These are phyloP conservation scores for Mola mola DNA, from an alignment of 2,113 vertebrate genomes.

Conservation along the genomic window DNA sequence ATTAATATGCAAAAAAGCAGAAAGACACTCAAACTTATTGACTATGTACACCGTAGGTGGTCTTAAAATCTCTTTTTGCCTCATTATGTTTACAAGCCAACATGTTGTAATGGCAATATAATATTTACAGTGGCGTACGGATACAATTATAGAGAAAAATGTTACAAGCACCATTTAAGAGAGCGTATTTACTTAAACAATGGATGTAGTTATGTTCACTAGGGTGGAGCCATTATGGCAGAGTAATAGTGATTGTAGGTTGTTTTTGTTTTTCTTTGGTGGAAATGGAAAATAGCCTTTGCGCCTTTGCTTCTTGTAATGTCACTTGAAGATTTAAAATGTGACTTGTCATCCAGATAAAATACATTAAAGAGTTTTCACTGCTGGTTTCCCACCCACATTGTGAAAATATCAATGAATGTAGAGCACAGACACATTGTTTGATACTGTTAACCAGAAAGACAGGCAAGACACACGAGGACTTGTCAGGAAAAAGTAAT, in stretches of 20 bases:
- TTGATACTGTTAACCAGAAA: conserved; percentile 39
- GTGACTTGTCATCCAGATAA: conserved; percentile 43
- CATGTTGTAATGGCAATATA: background rate
- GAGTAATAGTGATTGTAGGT: no score
- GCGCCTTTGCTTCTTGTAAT: no score
- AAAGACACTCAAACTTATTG: background rate
- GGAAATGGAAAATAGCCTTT: no score
- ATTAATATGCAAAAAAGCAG: conserved; percentile 28
- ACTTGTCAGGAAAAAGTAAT: conserved; percentile 45
- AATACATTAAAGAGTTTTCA: conserved; percentile 31
- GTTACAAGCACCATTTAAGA: no score
- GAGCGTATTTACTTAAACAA: no score
- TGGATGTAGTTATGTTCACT: no score
- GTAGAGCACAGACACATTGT: background rate
- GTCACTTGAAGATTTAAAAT: conserved; percentile 31
- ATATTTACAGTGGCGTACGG: conserved; percentile 24
- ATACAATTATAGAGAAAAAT: no score
- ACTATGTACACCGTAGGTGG: background rate
- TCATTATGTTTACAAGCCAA: conserved; percentile 15
- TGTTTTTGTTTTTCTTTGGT: no score
- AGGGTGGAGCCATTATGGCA: no score
- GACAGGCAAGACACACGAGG: conserved; percentile 15
- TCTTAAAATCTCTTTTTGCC: conserved; percentile 10
- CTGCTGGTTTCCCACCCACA: conserved; percentile 19
- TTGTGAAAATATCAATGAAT: conserved; percentile 18